Conservation (phyloP, 2,888 invertebrate species). For the Cataglyphis albicans region DNA sequence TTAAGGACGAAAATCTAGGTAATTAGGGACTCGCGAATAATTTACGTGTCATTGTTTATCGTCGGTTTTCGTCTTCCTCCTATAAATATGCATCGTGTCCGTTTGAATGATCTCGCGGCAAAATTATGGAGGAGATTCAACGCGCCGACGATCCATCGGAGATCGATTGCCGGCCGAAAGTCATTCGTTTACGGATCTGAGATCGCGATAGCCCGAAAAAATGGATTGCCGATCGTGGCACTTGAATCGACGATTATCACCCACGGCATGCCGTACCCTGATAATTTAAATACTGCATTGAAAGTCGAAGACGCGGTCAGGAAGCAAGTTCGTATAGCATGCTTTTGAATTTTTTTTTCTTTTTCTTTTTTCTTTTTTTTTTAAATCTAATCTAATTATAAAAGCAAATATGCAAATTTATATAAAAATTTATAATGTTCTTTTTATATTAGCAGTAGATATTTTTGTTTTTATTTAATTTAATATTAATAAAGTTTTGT, state of each 20-base stretch:
- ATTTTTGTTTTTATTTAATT: background rate
- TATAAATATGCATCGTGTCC: slow-evolving; percentile 6
- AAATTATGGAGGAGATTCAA: slow-evolving; percentile 4
- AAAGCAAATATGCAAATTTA: background rate
- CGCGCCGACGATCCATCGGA: slow-evolving; percentile 9
- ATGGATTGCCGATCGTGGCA: slow-evolving; percentile 93
- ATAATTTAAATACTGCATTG: slow-evolving; percentile 94
- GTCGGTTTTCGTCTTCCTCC: background rate
- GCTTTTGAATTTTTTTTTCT: background rate
- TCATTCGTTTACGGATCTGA: slow-evolving; percentile 86
- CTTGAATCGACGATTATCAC: slow-evolving; percentile 99
- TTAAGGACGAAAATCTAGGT: background rate
- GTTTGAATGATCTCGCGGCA: background rate
- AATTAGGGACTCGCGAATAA: background rate
- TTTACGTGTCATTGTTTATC: background rate
- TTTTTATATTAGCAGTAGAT: background rate
- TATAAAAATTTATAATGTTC: background rate
- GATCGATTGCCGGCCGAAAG: slow-evolving; percentile 30
- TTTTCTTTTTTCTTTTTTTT: background rate
- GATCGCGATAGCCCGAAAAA: slow-evolving; percentile 89
- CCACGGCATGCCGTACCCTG: slow-evolving; percentile 98
- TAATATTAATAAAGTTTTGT: background rate
- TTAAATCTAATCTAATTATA: background rate
- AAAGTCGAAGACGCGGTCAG: slow-evolving; percentile 93
- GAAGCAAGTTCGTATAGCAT: slow-evolving; percentile 84